Conservation (phyloP, 2,113 vertebrate species). For the Ptilonorhynchus violaceus region DNA sequence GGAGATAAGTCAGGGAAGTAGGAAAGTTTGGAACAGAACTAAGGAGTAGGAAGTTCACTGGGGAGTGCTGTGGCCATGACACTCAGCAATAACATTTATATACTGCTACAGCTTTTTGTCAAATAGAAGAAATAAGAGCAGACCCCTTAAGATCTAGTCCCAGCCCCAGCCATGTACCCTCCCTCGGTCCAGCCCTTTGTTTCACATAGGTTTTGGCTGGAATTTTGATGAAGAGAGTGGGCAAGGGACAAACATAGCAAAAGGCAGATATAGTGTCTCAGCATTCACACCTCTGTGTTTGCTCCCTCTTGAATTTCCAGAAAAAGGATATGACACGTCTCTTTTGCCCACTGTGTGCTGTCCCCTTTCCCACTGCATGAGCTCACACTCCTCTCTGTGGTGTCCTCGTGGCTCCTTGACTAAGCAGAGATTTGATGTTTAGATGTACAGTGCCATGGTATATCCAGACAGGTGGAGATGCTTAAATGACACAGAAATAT, state of each 20-base stretch:
- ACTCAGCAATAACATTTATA: background rate
- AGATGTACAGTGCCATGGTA: background rate
- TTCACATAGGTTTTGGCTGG: background rate
- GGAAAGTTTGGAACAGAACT: background rate
- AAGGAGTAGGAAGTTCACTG: background rate
- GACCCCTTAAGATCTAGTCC: background rate
- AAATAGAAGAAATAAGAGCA: background rate
- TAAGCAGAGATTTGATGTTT: background rate
- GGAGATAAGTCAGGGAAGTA: background rate
- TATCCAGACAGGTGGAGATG: background rate
- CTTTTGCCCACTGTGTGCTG: background rate
- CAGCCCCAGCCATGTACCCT: background rate
- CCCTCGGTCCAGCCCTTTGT: background rate
- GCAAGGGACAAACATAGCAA: background rate
- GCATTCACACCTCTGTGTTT: fast-evolving
- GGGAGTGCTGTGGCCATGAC: background rate
- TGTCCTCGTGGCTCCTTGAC: background rate
- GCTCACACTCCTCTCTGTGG: background rate
- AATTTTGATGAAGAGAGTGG: background rate
- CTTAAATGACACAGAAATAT: background rate
- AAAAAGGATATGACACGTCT: background rate
- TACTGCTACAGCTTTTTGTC: background rate
- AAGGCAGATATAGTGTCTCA: background rate
- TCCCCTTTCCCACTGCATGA: background rate
- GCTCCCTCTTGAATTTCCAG: background rate